Conservation (phyloP, 2,888 invertebrate species). For the Drosophila setosimentum region DNA sequence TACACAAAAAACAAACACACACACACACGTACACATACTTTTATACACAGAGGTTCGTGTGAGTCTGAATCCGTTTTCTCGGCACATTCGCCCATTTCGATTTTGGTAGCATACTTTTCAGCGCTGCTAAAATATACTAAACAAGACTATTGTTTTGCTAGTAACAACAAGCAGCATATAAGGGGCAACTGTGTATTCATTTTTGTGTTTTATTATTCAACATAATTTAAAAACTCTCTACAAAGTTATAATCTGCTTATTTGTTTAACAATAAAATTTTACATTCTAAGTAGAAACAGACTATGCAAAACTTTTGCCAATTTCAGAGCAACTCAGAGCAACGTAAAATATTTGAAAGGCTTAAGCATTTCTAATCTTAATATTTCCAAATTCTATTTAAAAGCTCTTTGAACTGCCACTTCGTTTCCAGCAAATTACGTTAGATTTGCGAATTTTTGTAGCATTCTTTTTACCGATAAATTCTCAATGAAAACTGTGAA, state of each 20-base stretch:
- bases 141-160: neutral
- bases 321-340: neutral
- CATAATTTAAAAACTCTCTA: neutral
- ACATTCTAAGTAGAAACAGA: too few relatives aligned
- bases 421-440: neutral
- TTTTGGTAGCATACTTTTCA: constrained; percentile 26
- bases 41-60: constrained; percentile 7
- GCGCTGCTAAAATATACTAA: neutral
- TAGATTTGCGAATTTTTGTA: neutral
- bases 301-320: neutral
- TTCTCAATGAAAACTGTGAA: neutral
- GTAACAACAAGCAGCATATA: neutral
- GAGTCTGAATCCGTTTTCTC: constrained; percentile 39
- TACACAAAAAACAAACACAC: constrained; percentile 14
- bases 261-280: neutral
- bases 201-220: neutral
- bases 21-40: constrained; percentile 23
- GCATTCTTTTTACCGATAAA: constrained; percentile 1
- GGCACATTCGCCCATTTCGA: constrained; percentile 31
- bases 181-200: neutral
- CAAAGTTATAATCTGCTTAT: too few relatives aligned
- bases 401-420: neutral
- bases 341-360: neutral
- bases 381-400: neutral
- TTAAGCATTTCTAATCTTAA: neutral